Base-by-base conservation (phyloP, 2,113 vertebrate species). In the Pelecanus crispus region DNA sequence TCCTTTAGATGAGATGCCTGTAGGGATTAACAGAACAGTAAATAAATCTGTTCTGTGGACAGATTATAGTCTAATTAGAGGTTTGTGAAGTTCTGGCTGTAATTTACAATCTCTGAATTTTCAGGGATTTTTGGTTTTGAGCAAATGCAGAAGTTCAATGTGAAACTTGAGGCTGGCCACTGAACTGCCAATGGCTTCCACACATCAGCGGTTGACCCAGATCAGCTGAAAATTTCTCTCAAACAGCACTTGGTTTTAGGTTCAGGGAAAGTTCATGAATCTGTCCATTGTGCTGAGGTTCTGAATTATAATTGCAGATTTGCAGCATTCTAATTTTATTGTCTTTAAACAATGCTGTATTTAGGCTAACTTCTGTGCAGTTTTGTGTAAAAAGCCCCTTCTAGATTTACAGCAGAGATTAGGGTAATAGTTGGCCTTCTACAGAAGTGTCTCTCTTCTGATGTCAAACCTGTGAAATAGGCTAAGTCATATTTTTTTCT, bases 321-420 rank as follows among this genome's bases (percentile, higher is more conserved):
- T 82, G 34, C 29, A 88, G 32, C 47, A 71, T 94, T 90, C 85
- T 80, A 31, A 72, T 94, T 94, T 91, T 95, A 88, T 66, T 94
- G 53, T 85, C 74, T 77, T 94, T 68, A 89, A 91, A 85, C 42
- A 77, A 86, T 50, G 13, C 34, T 77, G 53, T 66, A 47, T 91
- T 85, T 95, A 82, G 42, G 53, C 21, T 82, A 90, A 62, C 53
- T 79, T 72, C n/a, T n/a, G 28, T 28, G 17, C 59, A 20, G 61
- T 91, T 75, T 72, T 88, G 55, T 59, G 26, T 81, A 59, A 63
- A 62, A 65, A 36, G 1, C 1, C 12, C 9, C 21, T 72, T 85
- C 32, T 91, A 77, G 66, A 63, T 83, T 88, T 91, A 63, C 67
- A 91, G 10, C 26, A 63, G 38, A 88, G 58, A 73, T 80, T 66